phyloP scores from a whole-genome alignment of 2,888 invertebrate genomes.

The Yponomeuta malinellus region DNA sequence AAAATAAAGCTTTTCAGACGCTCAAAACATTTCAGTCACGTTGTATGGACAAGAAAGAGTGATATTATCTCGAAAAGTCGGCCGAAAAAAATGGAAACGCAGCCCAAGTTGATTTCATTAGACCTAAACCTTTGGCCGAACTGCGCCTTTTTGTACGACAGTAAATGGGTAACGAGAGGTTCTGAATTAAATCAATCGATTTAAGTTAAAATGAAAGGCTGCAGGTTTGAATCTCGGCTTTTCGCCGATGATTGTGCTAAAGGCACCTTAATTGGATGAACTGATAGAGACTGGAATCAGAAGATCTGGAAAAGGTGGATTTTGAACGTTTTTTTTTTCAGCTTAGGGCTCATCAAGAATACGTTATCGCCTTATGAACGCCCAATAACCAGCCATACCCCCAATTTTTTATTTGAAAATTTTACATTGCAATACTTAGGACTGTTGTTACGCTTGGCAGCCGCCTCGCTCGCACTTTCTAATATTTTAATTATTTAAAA shows the following conservation, averaged over 20 bases:
- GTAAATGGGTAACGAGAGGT: conserved; percentile 1
- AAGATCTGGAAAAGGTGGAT: background rate
- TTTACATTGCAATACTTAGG: too few relatives aligned
- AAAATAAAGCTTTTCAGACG: too few relatives aligned
- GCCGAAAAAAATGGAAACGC: background rate
- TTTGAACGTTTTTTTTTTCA: background rate
- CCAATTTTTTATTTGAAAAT: too few relatives aligned
- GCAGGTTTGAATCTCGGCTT: background rate
- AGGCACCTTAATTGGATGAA: background rate
- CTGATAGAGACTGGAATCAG: background rate
- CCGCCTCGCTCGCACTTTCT: too few relatives aligned
- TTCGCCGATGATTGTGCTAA: background rate
- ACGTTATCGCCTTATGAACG: background rate
- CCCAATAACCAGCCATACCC: too few relatives aligned
- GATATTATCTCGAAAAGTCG: background rate
- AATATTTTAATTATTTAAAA: too few relatives aligned
- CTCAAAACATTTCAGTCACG: background rate
- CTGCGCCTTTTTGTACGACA: background rate
- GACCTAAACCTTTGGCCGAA: background rate
- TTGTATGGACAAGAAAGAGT: background rate
- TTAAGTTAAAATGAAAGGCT: background rate
- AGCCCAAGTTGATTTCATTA: background rate
- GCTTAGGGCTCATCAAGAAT: background rate
- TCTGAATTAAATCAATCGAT: background rate
- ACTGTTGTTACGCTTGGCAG: too few relatives aligned